phyloP scores from a whole-genome alignment of 2,113 vertebrate genomes.

The Orientallactaga bullata region DNA sequence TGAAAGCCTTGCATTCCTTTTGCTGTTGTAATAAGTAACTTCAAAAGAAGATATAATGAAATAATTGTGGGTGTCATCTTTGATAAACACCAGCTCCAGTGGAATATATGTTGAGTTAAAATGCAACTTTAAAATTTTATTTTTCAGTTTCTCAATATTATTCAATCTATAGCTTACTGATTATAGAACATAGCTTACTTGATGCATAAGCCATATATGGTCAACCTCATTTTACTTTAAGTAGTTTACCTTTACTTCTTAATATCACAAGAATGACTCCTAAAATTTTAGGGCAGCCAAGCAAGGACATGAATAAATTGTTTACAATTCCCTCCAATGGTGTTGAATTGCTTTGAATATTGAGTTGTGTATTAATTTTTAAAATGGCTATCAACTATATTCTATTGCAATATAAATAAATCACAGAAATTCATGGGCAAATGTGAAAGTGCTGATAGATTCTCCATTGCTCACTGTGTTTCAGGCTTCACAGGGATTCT shows the following conservation, averaged over 20 bases:
- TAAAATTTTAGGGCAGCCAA: background rate
- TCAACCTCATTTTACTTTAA: background rate
- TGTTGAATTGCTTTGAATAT: background rate
- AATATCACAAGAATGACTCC: background rate
- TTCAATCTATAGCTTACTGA: background rate
- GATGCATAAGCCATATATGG: background rate
- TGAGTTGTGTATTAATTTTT: background rate
- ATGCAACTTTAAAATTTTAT: background rate
- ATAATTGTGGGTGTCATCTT: background rate
- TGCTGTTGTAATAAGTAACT: conserved; percentile 14
- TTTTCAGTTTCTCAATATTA: background rate
- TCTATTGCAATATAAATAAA: background rate
- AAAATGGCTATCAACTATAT: background rate
- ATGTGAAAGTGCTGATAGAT: background rate
- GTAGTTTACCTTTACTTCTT: background rate
- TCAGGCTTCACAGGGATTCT: background rate
- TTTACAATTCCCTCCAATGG: no score
- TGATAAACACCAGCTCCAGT: background rate
- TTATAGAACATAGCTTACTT: background rate
- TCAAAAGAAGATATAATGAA: background rate
- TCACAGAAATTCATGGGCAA: background rate
- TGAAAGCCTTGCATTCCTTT: conserved; percentile 3
- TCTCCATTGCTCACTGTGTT: background rate
- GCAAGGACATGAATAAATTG: no score
- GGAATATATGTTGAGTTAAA: background rate